phyloP scores from a whole-genome alignment of 2,113 vertebrate genomes.

The Stercorarius parasiticus region DNA sequence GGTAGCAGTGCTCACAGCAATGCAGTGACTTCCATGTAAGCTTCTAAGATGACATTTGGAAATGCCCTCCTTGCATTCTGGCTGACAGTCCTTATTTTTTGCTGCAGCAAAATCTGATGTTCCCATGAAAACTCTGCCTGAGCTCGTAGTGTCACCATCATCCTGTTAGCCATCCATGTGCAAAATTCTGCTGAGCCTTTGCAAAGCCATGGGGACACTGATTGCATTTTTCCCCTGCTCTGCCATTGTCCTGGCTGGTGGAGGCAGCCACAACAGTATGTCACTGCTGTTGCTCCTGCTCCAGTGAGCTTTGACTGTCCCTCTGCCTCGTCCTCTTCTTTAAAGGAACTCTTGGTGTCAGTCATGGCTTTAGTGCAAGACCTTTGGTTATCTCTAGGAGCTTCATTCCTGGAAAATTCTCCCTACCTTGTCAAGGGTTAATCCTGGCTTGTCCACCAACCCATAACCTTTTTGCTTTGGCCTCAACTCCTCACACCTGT shows the following conservation, averaged over 20 bases:
- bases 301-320: neutral
- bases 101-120: neutral
- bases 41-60: neutral
- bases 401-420: neutral
- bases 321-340: neutral
- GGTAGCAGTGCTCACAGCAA: neutral
- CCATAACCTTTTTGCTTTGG: neutral
- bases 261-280: rapidly evolving
- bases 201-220: neutral
- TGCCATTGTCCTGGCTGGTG: neutral
- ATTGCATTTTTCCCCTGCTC: neutral
- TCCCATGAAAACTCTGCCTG: neutral
- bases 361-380: neutral
- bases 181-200: neutral
- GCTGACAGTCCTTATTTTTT: neutral
- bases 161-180: neutral
- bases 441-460: neutral
- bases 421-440: neutral
- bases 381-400: neutral
- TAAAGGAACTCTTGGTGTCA: neutral
- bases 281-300: neutral
- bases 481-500: neutral
- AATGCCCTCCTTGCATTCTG: neutral
- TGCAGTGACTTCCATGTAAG: neutral
- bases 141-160: neutral